Percentiles rank a stretch among this genome's conserved stretches.
Evolutionary conservation across 2,888 invertebrate species (phyloP).

Genomic region (Athripsodes cinereus): DNA sequence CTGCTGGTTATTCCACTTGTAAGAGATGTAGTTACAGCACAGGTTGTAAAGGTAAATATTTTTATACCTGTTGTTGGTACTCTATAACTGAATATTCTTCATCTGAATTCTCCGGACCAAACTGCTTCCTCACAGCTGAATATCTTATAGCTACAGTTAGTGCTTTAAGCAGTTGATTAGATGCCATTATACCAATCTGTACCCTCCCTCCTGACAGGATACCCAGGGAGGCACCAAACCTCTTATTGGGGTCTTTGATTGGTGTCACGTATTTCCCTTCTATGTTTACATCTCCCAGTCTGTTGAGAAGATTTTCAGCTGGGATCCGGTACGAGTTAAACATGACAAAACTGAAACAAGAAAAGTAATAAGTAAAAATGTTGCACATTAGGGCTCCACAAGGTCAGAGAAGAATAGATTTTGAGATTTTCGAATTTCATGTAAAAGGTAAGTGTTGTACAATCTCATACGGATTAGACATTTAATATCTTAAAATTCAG

Average conservation of each 20-base stretch:
- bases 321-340: conserved; percentile 78
- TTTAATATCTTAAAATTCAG: no score
- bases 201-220: conserved; percentile 59
- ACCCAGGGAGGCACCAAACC: conserved; percentile 80
- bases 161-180: conserved; percentile 62
- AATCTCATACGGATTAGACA: no score
- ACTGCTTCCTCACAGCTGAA: conserved; percentile 81
- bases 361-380: background rate
- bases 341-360: conserved; percentile 55
- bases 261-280: conserved; percentile 76
- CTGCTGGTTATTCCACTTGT: no score
- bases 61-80: conserved; percentile 83
- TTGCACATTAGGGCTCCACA: no score
- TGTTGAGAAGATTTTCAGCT: conserved; percentile 73
- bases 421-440: no score
- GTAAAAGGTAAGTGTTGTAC: no score
- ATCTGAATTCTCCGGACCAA: conserved; percentile 63
- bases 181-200: conserved; percentile 41
- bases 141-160: conserved; percentile 81
- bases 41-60: no score
- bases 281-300: conserved; percentile 77
- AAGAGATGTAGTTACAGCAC: no score
- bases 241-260: conserved; percentile 75
- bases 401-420: no score
- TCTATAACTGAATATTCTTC: conserved; percentile 82